phyloP scores from a whole-genome alignment of 2,113 vertebrate genomes.

The Emydocephalus ijimae region DNA sequence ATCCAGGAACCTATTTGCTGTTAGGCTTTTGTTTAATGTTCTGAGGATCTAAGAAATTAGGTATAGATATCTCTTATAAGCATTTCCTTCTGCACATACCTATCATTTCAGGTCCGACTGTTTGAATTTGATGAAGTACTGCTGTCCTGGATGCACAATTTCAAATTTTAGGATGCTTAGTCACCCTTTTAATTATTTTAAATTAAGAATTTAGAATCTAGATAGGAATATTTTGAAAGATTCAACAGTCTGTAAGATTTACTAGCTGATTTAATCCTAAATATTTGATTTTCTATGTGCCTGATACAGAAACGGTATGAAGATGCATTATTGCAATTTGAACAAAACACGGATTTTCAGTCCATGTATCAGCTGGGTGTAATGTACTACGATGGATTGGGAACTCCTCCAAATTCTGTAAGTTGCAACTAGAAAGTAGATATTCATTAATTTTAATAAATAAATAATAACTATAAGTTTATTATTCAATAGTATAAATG shows the following conservation, averaged over 20 bases:
- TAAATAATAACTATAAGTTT: neutral
- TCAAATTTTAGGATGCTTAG: neutral
- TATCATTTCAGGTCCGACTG: neutral
- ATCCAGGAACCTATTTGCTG: neutral
- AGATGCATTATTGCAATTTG: constrained; percentile 72
- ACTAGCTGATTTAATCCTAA: neutral
- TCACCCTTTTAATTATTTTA: neutral
- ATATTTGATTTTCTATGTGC: neutral
- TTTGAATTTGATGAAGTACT: neutral
- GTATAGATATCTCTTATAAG: neutral
- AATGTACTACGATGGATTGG: constrained; percentile 83
- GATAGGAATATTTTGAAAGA: neutral
- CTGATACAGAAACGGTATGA: constrained; percentile 69
- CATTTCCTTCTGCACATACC: neutral
- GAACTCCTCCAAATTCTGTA: constrained; percentile 66
- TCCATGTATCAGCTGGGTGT: constrained; percentile 80
- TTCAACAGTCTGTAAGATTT: neutral
- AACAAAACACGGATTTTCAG: constrained; percentile 72
- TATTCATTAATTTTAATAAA: neutral
- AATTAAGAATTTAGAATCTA: no score
- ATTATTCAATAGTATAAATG: neutral
- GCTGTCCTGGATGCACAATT: neutral
- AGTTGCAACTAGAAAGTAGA: constrained; percentile 46
- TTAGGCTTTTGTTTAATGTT: neutral
- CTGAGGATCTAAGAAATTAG: neutral